Percentiles rank a stretch among this genome's conserved stretches.
phyloP scores from a whole-genome alignment of 1,140 invertebrate genomes.

The Ericerus pela region DNA sequence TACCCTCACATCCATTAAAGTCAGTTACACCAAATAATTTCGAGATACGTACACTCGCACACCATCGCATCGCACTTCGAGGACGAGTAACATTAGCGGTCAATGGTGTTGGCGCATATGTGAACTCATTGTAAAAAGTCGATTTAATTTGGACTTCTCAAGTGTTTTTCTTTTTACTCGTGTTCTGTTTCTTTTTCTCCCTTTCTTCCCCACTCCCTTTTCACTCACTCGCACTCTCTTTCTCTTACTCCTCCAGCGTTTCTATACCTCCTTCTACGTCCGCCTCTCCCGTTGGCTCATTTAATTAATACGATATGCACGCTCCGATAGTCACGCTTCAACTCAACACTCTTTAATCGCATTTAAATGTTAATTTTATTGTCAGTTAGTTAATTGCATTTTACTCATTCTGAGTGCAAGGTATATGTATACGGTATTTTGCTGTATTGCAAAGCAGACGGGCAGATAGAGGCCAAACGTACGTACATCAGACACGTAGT shows the following conservation, averaged over 20 bases:
- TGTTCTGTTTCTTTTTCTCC: slow-evolving; percentile 16
- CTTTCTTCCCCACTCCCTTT: slow-evolving; percentile 13
- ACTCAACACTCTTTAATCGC: slow-evolving; percentile 8
- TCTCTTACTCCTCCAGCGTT: slow-evolving; percentile 23
- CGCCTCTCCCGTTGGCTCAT: slow-evolving; percentile 7
- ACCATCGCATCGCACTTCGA: too few species aligned
- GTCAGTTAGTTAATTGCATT: slow-evolving; percentile 11
- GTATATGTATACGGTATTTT: too few species aligned
- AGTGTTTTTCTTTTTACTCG: slow-evolving; percentile 3
- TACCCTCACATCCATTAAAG: too few species aligned
- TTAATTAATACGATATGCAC: slow-evolving; percentile 11
- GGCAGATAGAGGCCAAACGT: too few species aligned
- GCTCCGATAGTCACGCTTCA: slow-evolving; percentile 10
- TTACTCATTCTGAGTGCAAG: too few species aligned
- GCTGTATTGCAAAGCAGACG: too few species aligned
- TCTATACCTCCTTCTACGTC: slow-evolving; percentile 1
- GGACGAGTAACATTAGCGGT: neutral
- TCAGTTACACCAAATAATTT: too few species aligned
- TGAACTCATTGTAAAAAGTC: slow-evolving; percentile 7
- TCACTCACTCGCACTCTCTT: slow-evolving; percentile 15
- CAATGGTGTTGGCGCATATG: slow-evolving; percentile 1
- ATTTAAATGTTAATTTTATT: slow-evolving; percentile 13
- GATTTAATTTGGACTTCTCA: neutral
- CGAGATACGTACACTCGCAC: too few species aligned
- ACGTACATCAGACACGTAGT: too few species aligned